Base-by-base conservation (phyloP, 1,140 invertebrate species). In the Spodoptera litura region DNA sequence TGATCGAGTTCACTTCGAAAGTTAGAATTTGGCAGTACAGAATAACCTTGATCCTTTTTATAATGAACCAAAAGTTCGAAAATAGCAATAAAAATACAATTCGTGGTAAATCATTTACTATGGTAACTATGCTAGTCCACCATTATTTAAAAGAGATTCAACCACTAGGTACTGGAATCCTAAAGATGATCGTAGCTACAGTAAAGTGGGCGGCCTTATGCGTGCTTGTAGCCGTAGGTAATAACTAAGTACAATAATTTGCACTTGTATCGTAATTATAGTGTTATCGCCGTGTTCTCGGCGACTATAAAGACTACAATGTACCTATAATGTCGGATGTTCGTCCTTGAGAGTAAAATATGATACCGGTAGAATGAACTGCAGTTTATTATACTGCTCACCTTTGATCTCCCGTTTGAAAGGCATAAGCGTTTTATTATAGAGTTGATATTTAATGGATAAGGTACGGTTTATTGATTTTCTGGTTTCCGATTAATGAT, bases 321-420 rank as follows among this genome's bases (percentile, higher is more conserved):
- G 27, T 64, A 44, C 20, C 13, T 52, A 25, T 49, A 35, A 61
- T 75, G 25, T 35, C 6, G 35, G 25, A 44, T 35, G 72, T n/a
- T 38, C 73, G 62, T 77, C 75, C 75, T 77, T 68, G 75, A 35
- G 52, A 35, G 56, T 52, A 53, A 38, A 38, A 38, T 76, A 55
- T 25, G 38, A 15, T 55, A 56, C 13, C 31, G 62, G n/a, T 38
- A 56, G 52, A 66, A 66, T 58, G 11, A 62, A 77, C 15, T n/a
- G 62, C 51, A 12, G 61, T 44, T 77, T 53, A 64, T 68, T 77
- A 56, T 56, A 77, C 44, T 66, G 12, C 15, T 77, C 52, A 68
- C 62, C 49, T 64, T 64, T 75, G 59, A 64, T 62, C 73, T 59
- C n/a, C 13, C 11, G 12, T 52, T 75, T 61, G 55, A 13, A 52